Conservation (phyloP, 2,797 vertebrate genomes). For the Botia almorhae region DNA sequence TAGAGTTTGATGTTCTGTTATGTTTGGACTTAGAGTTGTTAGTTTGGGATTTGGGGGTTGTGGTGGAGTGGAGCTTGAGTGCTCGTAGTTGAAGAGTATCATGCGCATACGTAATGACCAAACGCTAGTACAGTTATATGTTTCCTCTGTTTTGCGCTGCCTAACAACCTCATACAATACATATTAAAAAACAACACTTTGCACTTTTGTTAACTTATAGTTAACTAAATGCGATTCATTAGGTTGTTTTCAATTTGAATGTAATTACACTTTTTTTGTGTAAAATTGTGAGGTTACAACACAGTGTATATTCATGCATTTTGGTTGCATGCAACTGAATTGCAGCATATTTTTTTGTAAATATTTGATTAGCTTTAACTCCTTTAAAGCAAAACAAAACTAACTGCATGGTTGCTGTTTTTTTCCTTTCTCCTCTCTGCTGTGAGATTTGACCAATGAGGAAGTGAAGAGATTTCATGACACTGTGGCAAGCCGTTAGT, state of each 20-base stretch:
- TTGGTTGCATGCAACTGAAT: no score
- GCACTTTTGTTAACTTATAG: no score
- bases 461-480: not conserved
- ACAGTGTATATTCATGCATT: no score
- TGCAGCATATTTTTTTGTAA: no score
- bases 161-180: not conserved
- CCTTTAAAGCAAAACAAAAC: not conserved
- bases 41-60: not conserved
- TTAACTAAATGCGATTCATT: no score
- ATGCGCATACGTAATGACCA: not conserved
- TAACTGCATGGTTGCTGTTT: not conserved
- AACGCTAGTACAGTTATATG: not conserved
- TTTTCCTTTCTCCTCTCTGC: not conserved
- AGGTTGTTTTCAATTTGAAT: no score
- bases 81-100: not conserved
- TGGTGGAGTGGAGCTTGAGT: not conserved
- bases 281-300: no score
- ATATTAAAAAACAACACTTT: not conserved
- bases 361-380: no score
- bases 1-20: not conserved
- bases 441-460: not conserved
- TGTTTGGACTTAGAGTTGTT: not conserved
- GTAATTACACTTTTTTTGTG: no score
- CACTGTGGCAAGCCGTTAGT: constrained; percentile 35
- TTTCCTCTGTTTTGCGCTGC: not conserved